phyloP scores from a whole-genome alignment of 2,113 vertebrate genomes.

The Carassius carassius region DNA sequence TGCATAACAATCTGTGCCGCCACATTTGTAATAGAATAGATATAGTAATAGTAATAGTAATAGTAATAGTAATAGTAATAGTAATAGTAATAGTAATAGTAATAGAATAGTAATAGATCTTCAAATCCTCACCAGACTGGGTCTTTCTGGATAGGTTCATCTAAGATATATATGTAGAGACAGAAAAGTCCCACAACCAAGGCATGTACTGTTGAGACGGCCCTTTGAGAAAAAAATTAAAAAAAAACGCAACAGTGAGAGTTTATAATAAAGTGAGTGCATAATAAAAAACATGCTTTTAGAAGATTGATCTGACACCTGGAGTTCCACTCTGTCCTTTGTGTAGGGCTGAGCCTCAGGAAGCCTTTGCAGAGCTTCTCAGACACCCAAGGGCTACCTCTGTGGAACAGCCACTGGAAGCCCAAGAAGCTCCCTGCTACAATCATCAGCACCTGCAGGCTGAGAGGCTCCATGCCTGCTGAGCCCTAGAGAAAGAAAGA shows the following conservation, averaged over 20 bases:
- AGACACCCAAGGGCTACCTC: slow-evolving; percentile 79
- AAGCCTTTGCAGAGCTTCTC: slow-evolving; percentile 75
- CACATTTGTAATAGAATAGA: not conserved
- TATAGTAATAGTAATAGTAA: too few species aligned
- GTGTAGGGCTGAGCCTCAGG: slow-evolving; percentile 72
- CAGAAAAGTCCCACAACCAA: slow-evolving; percentile 81
- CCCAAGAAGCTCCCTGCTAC: slow-evolving; percentile 74
- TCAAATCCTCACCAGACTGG: slow-evolving; percentile 80
- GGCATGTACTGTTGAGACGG: slow-evolving; percentile 84
- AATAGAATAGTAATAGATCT: not conserved
- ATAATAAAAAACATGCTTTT: not conserved
- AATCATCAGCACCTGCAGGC: slow-evolving; percentile 64
- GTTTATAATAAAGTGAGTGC: not conserved
- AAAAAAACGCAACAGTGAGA: not conserved
- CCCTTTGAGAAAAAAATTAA: slow-evolving; percentile 65
- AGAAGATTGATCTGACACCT: slow-evolving; percentile 71
- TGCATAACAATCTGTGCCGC: not conserved
- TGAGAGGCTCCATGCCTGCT: slow-evolving; percentile 77
- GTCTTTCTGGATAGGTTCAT: slow-evolving; percentile 79
- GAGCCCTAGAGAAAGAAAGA: slow-evolving; percentile 50
- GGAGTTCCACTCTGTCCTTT: slow-evolving; percentile 89
- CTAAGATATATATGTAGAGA: slow-evolving; percentile 80
- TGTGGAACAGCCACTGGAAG: slow-evolving; percentile 83
- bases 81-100: too few species aligned
- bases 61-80: too few species aligned